Base-by-base conservation (phyloP, 2,797 vertebrate genomes). In the Lagodon rhomboides region DNA sequence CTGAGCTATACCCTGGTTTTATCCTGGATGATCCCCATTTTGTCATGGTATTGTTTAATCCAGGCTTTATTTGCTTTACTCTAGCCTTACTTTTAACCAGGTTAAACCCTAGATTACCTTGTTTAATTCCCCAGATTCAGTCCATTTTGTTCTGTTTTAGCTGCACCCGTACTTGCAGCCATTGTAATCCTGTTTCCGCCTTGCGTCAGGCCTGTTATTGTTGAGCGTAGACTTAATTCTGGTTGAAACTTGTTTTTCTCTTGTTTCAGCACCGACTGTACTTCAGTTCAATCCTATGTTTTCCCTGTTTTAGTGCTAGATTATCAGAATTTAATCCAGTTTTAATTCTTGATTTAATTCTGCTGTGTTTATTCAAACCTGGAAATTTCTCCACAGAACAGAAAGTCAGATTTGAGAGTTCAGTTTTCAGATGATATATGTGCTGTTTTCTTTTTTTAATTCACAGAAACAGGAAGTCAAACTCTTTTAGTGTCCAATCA, bases 401-500 rank as follows among this genome's bases (percentile, higher is more conserved):
- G 22, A 25, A 23, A 8, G 22, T 12, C 20, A n/a, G 38, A 23
- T 43, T 5, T 27, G 4, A 63, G n/a, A 65, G 17, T 51, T 15
- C 17, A 44, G n/a, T 47, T 27, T 11, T 38, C 3, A 41, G 12
- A 63, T 47, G 0, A 44, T 65, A 47, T 13, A 5, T 10, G 22
- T 38, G 30, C 2, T 30, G 1, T 43, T 46, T 59, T 62, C n/a
- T 25, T 61, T 23, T 30, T 59, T 50, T 60, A 23, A 50, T 84
- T 53, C 9, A 16, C 83, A 95, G 94, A 91, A 94, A 93, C 85
- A 93, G 95, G 79, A 95, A 96, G 91, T 95, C 95, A 0, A 95
- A 93, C 89, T 95, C 95, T 53, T 95, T 95, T 75, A 94, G 91
- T n/a, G 82, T 94, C 82, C 95, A 95, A 68, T 94, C 93, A 1